phyloP scores from a whole-genome alignment of 64 coral and sea anemone species.

The Montipora capricornis region DNA sequence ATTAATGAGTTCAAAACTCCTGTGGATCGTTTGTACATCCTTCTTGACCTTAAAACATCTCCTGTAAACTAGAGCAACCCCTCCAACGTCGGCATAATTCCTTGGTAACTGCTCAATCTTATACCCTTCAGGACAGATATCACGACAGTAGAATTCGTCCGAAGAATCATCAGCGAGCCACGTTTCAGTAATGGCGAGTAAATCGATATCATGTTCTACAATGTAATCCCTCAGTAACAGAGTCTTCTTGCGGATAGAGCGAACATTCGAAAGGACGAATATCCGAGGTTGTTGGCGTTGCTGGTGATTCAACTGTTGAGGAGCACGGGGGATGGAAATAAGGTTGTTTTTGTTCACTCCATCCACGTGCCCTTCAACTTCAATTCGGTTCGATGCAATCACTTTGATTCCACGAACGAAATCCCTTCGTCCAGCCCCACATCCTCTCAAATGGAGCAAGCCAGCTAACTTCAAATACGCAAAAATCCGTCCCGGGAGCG shows the following conservation, averaged over 20 bases:
- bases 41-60: too few relatives aligned
- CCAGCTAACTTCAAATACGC: too few relatives aligned
- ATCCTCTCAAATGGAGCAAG: too few relatives aligned
- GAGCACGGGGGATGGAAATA: constrained; percentile 14
- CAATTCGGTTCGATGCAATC: too few relatives aligned
- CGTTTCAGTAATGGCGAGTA: constrained; percentile 13
- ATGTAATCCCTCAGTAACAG: constrained; percentile 27
- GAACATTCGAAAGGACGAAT: constrained; percentile 23
- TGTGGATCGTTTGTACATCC: too few relatives aligned
- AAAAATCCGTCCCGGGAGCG: too few relatives aligned
- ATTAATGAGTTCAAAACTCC: too few relatives aligned
- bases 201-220: constrained; percentile 25
- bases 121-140: not conserved
- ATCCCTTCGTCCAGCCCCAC: too few relatives aligned
- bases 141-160: constrained; percentile 1
- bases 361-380: not conserved
- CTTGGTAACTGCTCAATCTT: constrained; percentile 5
- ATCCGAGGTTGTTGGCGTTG: constrained; percentile 3
- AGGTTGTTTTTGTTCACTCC: not conserved
- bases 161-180: not conserved
- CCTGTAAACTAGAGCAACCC: too few relatives aligned
- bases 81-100: not conserved
- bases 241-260: constrained; percentile 14
- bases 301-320: constrained; percentile 13
- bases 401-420: too few relatives aligned